phyloP scores from a whole-genome alignment of 2,888 invertebrate genomes.

The Craniophora ligustri region DNA sequence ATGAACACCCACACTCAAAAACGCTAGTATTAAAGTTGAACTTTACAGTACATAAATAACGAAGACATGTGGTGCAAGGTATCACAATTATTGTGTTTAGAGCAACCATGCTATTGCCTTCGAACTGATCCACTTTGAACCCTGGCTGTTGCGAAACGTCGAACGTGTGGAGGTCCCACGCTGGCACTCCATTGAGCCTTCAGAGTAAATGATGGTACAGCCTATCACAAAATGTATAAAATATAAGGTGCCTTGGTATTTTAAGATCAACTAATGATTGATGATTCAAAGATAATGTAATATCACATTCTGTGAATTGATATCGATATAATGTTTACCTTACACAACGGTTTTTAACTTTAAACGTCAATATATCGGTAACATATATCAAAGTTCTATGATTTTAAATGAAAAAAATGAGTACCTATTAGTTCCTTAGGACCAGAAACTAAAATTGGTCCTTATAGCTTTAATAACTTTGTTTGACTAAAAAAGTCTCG shows the following conservation, averaged over 20 bases:
- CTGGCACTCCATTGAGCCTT: conserved; percentile 23
- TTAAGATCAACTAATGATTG: too few species aligned
- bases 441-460: too few species aligned
- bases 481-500: not conserved
- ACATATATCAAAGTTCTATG: too few species aligned
- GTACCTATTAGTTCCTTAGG: too few species aligned
- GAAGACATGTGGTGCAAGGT: conserved; percentile 51
- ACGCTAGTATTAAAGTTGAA: conserved; percentile 54
- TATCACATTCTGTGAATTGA: too few species aligned
- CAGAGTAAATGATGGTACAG: conserved; percentile 1
- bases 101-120: conserved; percentile 38
- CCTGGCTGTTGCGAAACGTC: conserved; percentile 30
- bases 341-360: too few species aligned
- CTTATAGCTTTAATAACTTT: not conserved
- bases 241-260: too few species aligned
- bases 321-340: too few species aligned
- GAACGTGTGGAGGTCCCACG: conserved; percentile 35
- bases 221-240: conserved; percentile 4
- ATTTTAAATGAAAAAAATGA: too few species aligned
- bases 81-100: conserved; percentile 50
- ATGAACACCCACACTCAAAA: conserved; percentile 36
- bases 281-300: too few species aligned
- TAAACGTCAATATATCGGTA: too few species aligned
- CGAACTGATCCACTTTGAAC: conserved; percentile 49
- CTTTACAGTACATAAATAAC: conserved; percentile 54